Conservation (phyloP, 2,888 invertebrate genomes). For the Macrophya annulata region DNA sequence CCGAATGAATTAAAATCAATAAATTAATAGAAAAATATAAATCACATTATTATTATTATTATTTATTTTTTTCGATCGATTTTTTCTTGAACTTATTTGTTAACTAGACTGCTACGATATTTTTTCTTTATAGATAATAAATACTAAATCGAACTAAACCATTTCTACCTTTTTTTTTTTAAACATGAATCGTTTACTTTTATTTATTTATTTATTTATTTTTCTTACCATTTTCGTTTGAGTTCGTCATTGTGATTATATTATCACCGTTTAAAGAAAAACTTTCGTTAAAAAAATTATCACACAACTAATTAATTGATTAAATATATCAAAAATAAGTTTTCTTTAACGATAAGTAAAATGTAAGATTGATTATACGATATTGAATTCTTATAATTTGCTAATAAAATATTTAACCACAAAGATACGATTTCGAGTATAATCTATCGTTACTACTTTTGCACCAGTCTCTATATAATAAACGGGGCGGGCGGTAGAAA, state of each 20-base stretch:
- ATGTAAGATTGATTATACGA: not conserved
- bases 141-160: too few species aligned
- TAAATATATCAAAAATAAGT: not conserved
- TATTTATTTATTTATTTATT: not conserved
- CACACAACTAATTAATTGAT: not conserved
- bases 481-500: conserved; percentile 65
- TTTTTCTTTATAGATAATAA: not conserved
- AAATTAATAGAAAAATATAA: not conserved
- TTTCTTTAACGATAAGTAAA: too few species aligned
- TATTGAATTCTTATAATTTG: not conserved
- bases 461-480: conserved; percentile 9
- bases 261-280: not conserved
- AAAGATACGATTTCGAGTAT: not conserved
- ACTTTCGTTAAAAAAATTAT: not conserved
- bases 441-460: conserved; percentile 23
- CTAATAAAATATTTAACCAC: not conserved
- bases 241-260: not conserved
- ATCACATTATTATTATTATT: not conserved
- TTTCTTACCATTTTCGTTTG: not conserved
- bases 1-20: not conserved
- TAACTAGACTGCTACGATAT: not conserved
- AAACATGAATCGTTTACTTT: not conserved
- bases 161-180: not conserved
- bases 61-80: not conserved
- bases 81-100: not conserved